These are phyloP conservation scores for Tridacna crocea DNA, from an alignment of 2,888 invertebrate species.

Conservation along the genomic window DNA sequence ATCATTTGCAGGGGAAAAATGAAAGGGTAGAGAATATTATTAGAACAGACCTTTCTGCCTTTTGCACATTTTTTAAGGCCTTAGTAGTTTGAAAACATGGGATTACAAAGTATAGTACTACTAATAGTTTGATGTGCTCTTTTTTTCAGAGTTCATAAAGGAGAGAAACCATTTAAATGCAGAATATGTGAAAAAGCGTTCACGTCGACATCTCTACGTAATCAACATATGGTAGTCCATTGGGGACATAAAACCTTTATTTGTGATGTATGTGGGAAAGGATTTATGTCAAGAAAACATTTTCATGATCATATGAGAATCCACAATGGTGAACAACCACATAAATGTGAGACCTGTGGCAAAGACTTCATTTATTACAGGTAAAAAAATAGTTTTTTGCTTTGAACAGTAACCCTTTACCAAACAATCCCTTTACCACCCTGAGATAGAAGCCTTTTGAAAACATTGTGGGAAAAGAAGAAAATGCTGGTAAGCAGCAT, in stretches of 20 bases:
- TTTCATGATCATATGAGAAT: slow-evolving; percentile 63
- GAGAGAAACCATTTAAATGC: slow-evolving; percentile 61
- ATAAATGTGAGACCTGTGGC: slow-evolving; percentile 59
- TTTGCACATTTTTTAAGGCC: too few species aligned
- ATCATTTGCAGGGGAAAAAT: too few species aligned
- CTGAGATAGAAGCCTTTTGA: too few species aligned
- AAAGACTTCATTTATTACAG: slow-evolving; percentile 64
- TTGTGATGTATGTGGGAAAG: slow-evolving; percentile 64
- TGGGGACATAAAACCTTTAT: slow-evolving; percentile 60
- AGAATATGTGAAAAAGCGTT: slow-evolving; percentile 54
- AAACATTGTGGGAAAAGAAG: not conserved
- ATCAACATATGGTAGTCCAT: slow-evolving; percentile 62
- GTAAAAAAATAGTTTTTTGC: slow-evolving; percentile 16
- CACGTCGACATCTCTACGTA: slow-evolving; percentile 52
- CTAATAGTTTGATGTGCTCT: too few species aligned
- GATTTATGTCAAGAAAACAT: slow-evolving; percentile 62
- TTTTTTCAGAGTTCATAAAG: slow-evolving; percentile 53
- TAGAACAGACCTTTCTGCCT: too few species aligned
- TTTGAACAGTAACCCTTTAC: too few species aligned
- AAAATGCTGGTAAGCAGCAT: not conserved
- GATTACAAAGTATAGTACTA: too few species aligned
- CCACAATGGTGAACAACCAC: slow-evolving; percentile 58
- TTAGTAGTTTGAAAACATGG: too few species aligned
- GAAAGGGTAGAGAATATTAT: too few species aligned
- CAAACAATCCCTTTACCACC: too few species aligned